Evolutionary conservation across 2,113 vertebrate genomes (phyloP), one percentile per base, ranked within the genome.

Genomic region (Macquaria ambigua): DNA sequence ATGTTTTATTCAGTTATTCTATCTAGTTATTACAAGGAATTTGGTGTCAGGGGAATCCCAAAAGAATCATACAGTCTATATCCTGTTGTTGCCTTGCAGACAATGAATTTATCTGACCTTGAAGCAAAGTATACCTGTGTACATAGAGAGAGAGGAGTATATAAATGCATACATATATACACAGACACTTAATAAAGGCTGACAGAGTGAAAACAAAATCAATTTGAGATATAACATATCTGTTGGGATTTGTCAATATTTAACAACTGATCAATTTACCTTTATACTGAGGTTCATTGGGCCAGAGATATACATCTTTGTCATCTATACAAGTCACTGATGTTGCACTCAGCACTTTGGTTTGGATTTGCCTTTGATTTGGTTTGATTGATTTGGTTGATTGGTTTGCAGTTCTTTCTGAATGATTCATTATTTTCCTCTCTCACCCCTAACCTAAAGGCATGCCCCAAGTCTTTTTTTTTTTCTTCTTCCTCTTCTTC

Each of bases 401-500:
- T 86, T 82, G 89, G 92, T 79, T 94, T 96, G 92, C 41, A 77
- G 77, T 94, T 94, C n/a, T 94, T 95, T 92, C 93, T 90, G 87
- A 93, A 94, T 92, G 90, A 79, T 82, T 90, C 10, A 76, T 81
- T 82, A 55, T 93, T 93, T 14, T 63, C 55, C 87, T 94, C 63
- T 74, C 90, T 88, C 28, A 94, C 83, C 78, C 84, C 88, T 90
- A 86, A 96, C 93, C 92, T 89, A 83, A 93, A 93, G 87, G 94
- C 95, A 96, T 96, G 95, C 81, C 90, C 85, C 83, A 90, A 76
- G 68, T 89, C 84, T 83, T 79, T 66, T 46, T 61, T 81, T 12
- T 50, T 25, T 31, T 66, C 2, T 34, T 34, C 34, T 73, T 84
- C n/a, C n/a, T n/a, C 23, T 74, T 66, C 41, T 83, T 86, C 55